Conservation (phyloP, 2,113 vertebrate genomes). For the Tautogolabrus adspersus region DNA sequence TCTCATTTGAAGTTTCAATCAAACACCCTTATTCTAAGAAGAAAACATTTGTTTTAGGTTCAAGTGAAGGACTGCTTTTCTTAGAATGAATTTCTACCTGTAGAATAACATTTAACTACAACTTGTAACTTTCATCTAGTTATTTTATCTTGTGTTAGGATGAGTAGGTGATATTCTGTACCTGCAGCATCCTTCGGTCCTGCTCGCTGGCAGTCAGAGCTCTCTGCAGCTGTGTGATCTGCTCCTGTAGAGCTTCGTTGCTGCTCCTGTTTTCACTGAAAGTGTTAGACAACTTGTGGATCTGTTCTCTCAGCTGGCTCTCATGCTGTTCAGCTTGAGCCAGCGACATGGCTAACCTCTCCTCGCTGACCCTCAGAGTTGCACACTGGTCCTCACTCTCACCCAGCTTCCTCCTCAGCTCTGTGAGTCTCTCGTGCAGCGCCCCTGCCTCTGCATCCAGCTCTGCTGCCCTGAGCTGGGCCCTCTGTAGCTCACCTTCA, state of each 20-base stretch:
- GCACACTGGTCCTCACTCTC: conserved; percentile 80
- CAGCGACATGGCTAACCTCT: conserved; percentile 72
- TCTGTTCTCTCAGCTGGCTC: conserved; percentile 79
- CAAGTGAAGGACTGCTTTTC: conserved; percentile 4
- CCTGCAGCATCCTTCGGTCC: conserved; percentile 85
- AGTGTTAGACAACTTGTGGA: conserved; percentile 75
- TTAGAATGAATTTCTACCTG: neutral
- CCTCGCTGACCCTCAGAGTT: conserved; percentile 71
- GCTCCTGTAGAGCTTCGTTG: conserved; percentile 78
- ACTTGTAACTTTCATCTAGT: neutral
- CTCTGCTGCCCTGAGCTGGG: conserved; percentile 75
- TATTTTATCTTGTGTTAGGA: neutral
- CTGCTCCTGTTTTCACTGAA: conserved; percentile 72
- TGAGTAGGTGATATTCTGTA: conserved; percentile 40
- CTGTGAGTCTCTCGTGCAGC: conserved; percentile 76
- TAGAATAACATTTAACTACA: neutral
- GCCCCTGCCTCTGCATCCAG: conserved; percentile 76
- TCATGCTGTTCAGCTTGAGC: conserved; percentile 81
- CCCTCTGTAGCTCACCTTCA: conserved; percentile 83
- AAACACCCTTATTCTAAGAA: conserved; percentile 17
- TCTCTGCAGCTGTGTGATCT: conserved; percentile 80
- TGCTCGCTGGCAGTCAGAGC: conserved; percentile 81
- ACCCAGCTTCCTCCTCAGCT: conserved; percentile 76
- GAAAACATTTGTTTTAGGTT: conserved; percentile 16
- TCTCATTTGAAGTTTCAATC: conserved; percentile 64